Conservation (phyloP, 2,797 vertebrate species). For the Sebastes trivittatus region DNA sequence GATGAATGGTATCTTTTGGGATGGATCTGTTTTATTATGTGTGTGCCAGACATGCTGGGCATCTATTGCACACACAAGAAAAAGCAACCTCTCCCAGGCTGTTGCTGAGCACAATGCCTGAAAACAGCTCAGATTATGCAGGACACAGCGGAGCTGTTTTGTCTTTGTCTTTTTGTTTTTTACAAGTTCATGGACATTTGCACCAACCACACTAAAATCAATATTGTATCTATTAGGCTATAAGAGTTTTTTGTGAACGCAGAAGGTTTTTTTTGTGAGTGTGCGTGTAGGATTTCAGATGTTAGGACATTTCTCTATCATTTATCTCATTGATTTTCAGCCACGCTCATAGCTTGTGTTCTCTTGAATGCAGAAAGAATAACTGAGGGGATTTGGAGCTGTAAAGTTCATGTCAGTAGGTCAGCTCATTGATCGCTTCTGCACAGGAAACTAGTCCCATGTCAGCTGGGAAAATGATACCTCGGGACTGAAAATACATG, state of each 20-base stretch:
- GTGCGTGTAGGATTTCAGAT: slow-evolving; percentile 43
- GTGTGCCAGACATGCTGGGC: slow-evolving; percentile 65
- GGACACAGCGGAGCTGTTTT: slow-evolving; percentile 41
- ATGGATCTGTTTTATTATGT: slow-evolving; percentile 69
- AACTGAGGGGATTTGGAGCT: slow-evolving; percentile 8
- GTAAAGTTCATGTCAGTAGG: slow-evolving; percentile 29
- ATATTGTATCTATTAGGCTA: slow-evolving; percentile 51
- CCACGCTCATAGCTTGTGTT: slow-evolving; percentile 13
- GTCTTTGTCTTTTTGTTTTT: slow-evolving; percentile 11
- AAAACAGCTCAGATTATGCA: slow-evolving; percentile 63
- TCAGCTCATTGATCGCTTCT: slow-evolving; percentile 28
- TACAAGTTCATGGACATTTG: slow-evolving; percentile 51
- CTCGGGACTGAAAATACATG: background rate
- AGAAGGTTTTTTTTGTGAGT: slow-evolving; percentile 28
- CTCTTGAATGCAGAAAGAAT: slow-evolving; percentile 19
- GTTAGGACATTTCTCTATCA: slow-evolving; percentile 40
- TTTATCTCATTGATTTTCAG: slow-evolving; percentile 62
- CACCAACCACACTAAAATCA: slow-evolving; percentile 57
- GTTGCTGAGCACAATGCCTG: slow-evolving; percentile 55
- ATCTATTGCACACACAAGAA: slow-evolving; percentile 47
- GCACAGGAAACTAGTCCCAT: slow-evolving; percentile 7
- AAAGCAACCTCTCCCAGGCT: slow-evolving; percentile 60
- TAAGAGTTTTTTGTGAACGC: slow-evolving; percentile 31
- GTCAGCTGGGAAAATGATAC: slow-evolving; percentile 11
- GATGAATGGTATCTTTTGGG: slow-evolving; percentile 67